Percentiles rank a stretch among this genome's conserved stretches.
Conservation (phyloP, 2,113 vertebrate genomes). For the Gopherus evgoodei region DNA sequence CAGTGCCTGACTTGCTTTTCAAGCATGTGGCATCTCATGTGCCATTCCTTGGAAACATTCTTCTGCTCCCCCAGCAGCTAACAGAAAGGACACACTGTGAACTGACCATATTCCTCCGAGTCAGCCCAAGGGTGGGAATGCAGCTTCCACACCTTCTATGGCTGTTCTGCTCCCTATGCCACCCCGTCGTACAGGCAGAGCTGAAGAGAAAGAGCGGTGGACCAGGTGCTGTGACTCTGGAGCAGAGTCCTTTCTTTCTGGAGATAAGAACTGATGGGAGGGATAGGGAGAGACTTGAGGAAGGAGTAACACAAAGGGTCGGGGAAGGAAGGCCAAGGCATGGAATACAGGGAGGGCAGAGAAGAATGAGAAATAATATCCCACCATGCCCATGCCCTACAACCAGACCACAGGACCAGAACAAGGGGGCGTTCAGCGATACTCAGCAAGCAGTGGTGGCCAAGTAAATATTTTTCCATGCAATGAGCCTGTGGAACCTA, state of each 20-base stretch:
- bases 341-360: neutral
- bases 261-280: neutral
- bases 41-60: neutral
- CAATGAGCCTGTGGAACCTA: too few relatives aligned
- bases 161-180: neutral
- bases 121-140: neutral
- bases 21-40: neutral
- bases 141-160: neutral
- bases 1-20: neutral
- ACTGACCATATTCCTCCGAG: neutral
- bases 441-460: neutral
- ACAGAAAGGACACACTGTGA: neutral
- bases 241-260: too few relatives aligned
- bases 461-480: neutral
- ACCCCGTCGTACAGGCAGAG: neutral
- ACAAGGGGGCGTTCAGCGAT: neutral
- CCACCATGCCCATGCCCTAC: neutral
- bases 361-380: neutral
- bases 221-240: neutral
- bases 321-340: fast-evolving
- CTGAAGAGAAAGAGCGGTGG: neutral
- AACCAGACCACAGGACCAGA: neutral
- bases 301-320: fast-evolving
- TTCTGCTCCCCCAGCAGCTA: neutral
- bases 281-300: fast-evolving